Percentiles rank a stretch among this genome's conserved stretches.
phyloP scores from a whole-genome alignment of 2,113 vertebrate genomes.

The Tinamus guttatus region DNA sequence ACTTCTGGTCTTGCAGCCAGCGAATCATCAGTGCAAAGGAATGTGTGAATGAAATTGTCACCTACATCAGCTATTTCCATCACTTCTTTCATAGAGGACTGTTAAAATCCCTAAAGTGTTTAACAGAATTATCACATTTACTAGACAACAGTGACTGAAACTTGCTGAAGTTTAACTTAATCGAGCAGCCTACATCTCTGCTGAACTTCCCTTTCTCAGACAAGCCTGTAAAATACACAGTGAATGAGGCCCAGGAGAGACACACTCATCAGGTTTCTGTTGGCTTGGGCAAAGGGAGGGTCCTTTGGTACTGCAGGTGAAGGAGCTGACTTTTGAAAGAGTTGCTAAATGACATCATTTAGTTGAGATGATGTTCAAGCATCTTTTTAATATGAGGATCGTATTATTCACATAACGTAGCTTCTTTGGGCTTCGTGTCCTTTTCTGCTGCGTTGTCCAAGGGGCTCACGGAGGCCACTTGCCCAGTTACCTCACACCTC shows the following conservation, averaged over 20 bases:
- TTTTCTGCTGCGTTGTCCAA: neutral
- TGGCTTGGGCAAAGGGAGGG: neutral
- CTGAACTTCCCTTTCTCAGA: neutral
- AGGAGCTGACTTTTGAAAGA: neutral
- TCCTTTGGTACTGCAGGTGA: neutral
- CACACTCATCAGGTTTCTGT: neutral
- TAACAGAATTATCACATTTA: neutral
- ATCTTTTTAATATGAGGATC: neutral
- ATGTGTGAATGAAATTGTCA: neutral
- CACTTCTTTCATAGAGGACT: neutral
- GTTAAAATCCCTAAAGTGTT: neutral
- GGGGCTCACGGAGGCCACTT: neutral
- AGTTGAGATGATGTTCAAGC: neutral
- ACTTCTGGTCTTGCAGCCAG: neutral
- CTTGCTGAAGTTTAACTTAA: neutral
- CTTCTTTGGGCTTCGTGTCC: neutral
- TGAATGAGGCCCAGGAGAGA: neutral
- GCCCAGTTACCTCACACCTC: neutral
- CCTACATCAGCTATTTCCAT: neutral
- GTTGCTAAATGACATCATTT: neutral
- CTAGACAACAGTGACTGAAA: neutral
- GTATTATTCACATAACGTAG: neutral
- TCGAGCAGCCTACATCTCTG: neutral
- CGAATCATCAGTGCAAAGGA: neutral
- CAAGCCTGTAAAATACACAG: neutral